phyloP scores from a whole-genome alignment of 2,113 vertebrate genomes.

The Phoenicopterus ruber region DNA sequence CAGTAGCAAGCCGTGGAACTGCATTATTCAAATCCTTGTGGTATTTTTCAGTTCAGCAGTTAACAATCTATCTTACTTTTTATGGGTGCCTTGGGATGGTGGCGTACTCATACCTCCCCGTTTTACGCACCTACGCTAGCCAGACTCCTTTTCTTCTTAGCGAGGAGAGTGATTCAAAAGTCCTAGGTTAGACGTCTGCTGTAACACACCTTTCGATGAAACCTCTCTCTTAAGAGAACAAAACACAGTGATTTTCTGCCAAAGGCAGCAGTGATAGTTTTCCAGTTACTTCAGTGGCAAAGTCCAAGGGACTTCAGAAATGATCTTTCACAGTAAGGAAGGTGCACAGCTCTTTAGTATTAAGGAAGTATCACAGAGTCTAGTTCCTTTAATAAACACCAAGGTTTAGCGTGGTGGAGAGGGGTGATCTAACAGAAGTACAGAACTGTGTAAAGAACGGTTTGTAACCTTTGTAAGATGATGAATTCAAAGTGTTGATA shows the following conservation, averaged over 20 bases:
- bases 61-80: not conserved
- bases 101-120: not conserved
- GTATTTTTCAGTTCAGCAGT: not conserved
- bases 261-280: not conserved
- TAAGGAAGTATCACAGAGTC: not conserved
- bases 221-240: not conserved
- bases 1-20: not conserved
- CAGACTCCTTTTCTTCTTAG: not conserved
- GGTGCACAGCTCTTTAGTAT: not conserved
- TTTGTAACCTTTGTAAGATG: not conserved
- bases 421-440: not conserved
- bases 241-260: not conserved
- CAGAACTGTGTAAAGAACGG: not conserved
- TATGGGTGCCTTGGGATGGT: not conserved
- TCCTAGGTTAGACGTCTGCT: not conserved
- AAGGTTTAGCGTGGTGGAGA: not conserved
- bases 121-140: not conserved
- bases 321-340: not conserved
- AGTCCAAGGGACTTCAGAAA: not conserved
- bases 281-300: not conserved
- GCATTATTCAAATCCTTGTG: not conserved
- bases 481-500: not conserved
- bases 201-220: not conserved
- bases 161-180: not conserved
- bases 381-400: not conserved